Percentiles rank a stretch among this genome's conserved stretches.
Conservation (phyloP, 2,888 invertebrate species). For the Nemurella pictetii region DNA sequence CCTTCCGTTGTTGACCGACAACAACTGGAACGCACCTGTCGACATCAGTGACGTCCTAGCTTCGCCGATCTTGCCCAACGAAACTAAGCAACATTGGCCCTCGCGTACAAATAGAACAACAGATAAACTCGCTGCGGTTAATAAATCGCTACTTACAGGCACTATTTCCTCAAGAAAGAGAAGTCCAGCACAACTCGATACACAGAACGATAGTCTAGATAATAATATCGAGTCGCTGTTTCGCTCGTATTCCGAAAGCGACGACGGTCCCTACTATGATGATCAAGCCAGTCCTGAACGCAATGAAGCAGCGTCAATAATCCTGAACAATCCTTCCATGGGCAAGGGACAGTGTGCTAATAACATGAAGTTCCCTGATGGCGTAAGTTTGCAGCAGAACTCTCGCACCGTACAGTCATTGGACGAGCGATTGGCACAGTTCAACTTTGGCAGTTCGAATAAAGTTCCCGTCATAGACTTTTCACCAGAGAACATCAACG, state of each 20-base stretch:
- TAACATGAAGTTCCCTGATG: neutral
- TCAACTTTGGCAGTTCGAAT: neutral
- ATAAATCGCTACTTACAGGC: neutral
- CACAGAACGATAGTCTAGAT: neutral
- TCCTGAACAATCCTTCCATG: neutral
- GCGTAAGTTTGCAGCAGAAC: neutral
- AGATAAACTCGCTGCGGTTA: neutral
- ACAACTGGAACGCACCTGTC: neutral
- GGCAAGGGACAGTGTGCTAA: too few relatives aligned
- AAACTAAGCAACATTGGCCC: neutral
- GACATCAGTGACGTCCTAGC: neutral
- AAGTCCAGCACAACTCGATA: neutral
- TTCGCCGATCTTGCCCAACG: neutral
- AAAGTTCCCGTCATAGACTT: neutral
- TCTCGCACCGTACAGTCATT: neutral
- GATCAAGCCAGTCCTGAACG: neutral
- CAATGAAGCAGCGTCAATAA: neutral
- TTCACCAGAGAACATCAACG: neutral
- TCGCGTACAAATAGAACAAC: neutral
- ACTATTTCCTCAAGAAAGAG: neutral
- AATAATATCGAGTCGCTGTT: neutral
- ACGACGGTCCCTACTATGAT: neutral
- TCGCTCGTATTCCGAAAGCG: neutral
- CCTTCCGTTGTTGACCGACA: neutral
- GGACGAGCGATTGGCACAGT: conserved; percentile 4